phyloP scores from a whole-genome alignment of 2,113 vertebrate genomes.

The Onychostoma macrolepis region DNA sequence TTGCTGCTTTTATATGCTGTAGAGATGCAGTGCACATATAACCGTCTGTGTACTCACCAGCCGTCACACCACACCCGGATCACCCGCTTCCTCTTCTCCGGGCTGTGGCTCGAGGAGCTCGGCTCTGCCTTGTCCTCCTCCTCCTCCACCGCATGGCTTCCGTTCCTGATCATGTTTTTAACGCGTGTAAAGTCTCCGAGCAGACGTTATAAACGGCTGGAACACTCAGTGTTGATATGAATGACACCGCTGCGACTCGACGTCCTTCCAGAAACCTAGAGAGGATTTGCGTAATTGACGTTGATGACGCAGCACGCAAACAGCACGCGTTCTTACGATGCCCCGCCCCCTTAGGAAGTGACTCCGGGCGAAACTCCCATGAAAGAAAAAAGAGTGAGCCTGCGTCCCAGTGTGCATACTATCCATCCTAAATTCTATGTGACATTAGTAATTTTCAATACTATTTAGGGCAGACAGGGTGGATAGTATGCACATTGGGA shows the following conservation, averaged over 20 bases:
- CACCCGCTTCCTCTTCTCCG: constrained; percentile 74
- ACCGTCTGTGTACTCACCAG: constrained; percentile 81
- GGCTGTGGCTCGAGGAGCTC: constrained; percentile 53
- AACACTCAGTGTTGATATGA: not conserved
- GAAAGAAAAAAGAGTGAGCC: too few species aligned
- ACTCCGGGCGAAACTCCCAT: not conserved
- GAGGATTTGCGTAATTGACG: constrained; percentile 5
- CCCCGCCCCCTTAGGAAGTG: constrained; percentile 1
- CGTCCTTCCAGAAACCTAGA: not conserved
- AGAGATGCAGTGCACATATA: not conserved
- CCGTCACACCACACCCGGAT: constrained; percentile 94
- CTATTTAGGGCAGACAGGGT: too few species aligned
- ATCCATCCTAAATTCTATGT: too few species aligned
- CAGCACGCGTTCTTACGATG: not conserved
- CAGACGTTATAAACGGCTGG: not conserved
- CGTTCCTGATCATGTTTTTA: constrained; percentile 85
- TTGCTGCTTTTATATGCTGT: not conserved
- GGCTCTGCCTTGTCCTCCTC: constrained; percentile 44
- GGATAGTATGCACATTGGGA: too few species aligned
- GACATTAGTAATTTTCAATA: too few species aligned
- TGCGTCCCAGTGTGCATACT: too few species aligned
- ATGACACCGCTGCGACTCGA: not conserved
- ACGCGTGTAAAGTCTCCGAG: not conserved
- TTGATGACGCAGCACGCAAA: not conserved
- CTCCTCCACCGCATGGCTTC: constrained; percentile 66